phyloP scores from a whole-genome alignment of 2,113 vertebrate species.

The Climacteris rufus region DNA sequence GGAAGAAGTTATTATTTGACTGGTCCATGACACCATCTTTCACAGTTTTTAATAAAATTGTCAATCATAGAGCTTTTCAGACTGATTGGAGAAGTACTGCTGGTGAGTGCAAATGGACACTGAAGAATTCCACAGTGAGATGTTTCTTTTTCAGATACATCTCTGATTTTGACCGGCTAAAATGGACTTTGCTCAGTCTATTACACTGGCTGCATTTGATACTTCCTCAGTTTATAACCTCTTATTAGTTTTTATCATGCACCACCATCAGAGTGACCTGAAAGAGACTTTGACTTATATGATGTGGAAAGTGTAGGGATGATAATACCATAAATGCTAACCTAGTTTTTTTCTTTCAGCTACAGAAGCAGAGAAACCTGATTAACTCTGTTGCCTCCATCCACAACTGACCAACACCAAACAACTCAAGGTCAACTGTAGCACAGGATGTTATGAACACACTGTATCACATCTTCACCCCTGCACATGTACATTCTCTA shows the following conservation, averaged over 20 bases:
- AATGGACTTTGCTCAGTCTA: background rate
- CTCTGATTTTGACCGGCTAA: background rate
- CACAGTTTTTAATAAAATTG: background rate
- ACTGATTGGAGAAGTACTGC: background rate
- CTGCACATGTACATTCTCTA: background rate
- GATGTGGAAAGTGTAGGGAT: background rate
- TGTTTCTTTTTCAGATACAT: background rate
- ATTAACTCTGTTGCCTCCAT: background rate
- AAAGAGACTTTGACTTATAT: background rate
- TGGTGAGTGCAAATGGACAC: background rate
- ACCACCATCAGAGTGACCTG: background rate
- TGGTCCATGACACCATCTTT: background rate
- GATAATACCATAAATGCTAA: background rate
- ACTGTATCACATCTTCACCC: background rate
- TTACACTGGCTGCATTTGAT: background rate
- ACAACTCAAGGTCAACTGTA: background rate
- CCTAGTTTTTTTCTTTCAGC: background rate
- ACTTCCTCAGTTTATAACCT: background rate
- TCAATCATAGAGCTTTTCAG: background rate
- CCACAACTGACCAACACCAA: background rate
- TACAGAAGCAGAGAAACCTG: background rate
- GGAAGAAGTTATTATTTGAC: background rate
- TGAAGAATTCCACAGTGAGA: background rate
- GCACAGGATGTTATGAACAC: background rate
- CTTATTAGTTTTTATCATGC: constrained; percentile 7